Conservation (phyloP, 2,888 invertebrate species). For the Odontocolon sp. region DNA sequence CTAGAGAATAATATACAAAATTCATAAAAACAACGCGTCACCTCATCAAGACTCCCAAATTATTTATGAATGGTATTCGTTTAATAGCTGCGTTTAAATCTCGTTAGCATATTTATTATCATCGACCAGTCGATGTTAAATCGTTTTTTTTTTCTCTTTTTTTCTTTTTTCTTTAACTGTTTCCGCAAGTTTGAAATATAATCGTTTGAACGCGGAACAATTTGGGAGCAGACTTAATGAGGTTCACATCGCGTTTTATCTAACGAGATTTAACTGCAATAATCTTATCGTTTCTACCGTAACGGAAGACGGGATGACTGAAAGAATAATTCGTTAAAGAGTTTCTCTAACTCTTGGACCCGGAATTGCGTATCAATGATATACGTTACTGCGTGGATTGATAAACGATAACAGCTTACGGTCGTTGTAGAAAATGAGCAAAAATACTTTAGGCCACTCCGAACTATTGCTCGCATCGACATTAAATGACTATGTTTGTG, state of each 20-base stretch:
- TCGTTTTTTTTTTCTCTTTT: slow-evolving; percentile 5
- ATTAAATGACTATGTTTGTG: slow-evolving; percentile 36
- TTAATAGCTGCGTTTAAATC: slow-evolving; percentile 78
- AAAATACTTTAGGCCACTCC: slow-evolving; percentile 64
- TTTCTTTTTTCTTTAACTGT: slow-evolving; percentile 23
- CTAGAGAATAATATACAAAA: slow-evolving; percentile 31
- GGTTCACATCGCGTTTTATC: slow-evolving; percentile 76
- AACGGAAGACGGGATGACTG: slow-evolving; percentile 46
- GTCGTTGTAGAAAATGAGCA: slow-evolving; percentile 64
- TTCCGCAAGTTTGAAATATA: slow-evolving; percentile 22
- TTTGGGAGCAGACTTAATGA: slow-evolving; percentile 81
- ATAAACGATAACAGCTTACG: slow-evolving; percentile 1
- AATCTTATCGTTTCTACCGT: slow-evolving; percentile 32
- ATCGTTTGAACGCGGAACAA: slow-evolving; percentile 63
- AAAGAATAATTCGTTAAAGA: slow-evolving; percentile 32
- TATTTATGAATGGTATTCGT: slow-evolving; percentile 77
- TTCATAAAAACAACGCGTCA: slow-evolving; percentile 53
- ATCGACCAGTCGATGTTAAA: slow-evolving; percentile 22
- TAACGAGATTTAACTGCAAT: slow-evolving; percentile 81
- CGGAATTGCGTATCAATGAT: slow-evolving; percentile 34
- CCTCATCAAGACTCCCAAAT: slow-evolving; percentile 81
- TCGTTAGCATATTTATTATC: slow-evolving; percentile 75
- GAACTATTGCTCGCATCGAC: slow-evolving; percentile 25
- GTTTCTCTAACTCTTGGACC: slow-evolving; percentile 49
- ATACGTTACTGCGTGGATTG: slow-evolving; percentile 27